Percentiles rank a stretch among this genome's conserved stretches.
Conservation (phyloP, 2,888 invertebrate genomes). For the Hermodice carunculata region DNA sequence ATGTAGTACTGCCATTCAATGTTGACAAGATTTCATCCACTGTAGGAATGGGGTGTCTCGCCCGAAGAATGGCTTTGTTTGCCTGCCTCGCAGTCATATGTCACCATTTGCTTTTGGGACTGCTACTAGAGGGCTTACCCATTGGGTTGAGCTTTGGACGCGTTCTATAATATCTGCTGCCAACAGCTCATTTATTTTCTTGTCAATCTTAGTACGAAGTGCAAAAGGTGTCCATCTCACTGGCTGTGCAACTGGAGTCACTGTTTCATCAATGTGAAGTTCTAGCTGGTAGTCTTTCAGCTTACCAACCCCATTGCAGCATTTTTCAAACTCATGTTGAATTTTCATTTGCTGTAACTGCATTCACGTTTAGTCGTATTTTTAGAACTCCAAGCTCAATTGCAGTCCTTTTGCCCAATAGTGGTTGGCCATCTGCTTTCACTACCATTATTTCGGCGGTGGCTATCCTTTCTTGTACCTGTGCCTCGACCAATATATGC, state of each 20-base stretch:
- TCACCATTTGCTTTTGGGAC: constrained; percentile 35
- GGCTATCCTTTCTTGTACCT: too few species aligned
- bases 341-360: too few species aligned
- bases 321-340: too few species aligned
- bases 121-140: constrained; percentile 35
- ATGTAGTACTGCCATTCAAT: constrained; percentile 2
- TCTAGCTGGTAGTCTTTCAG: constrained; percentile 8
- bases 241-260: constrained; percentile 6
- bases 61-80: constrained; percentile 34
- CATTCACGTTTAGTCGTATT: too few species aligned
- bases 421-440: too few species aligned
- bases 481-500: too few species aligned
- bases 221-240: background rate
- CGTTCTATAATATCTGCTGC: constrained; percentile 28
- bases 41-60: constrained; percentile 30
- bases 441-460: too few species aligned
- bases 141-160: constrained; percentile 29
- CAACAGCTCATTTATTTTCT: constrained; percentile 1
- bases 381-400: too few species aligned
- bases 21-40: constrained; percentile 22
- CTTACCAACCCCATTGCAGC: constrained; percentile 8
- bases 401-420: too few species aligned
- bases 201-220: background rate
- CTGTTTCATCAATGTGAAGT: background rate
- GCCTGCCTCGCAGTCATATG: constrained; percentile 35